Base-by-base conservation (phyloP, 2,113 vertebrate species). In the Trematomus loennbergii region DNA sequence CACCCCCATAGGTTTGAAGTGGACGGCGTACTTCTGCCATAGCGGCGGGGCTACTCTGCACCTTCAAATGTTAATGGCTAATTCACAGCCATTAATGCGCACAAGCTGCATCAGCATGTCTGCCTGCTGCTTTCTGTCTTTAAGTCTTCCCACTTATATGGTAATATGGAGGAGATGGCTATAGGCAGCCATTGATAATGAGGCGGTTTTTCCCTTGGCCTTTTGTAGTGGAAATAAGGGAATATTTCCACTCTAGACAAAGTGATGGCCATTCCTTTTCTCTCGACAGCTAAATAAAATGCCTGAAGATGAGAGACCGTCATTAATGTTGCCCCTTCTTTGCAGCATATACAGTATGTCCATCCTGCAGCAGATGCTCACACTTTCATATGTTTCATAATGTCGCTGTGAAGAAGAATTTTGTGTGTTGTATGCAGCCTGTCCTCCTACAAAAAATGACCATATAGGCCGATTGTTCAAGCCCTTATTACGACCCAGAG, bases 11-110 rank as follows among this genome's bases (percentile, higher is more conserved):
- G 57, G 72, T 87, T 64, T 94, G 93, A 96, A 95, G 92, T 88
- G 91, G 86, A 83, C 85, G 6, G 82, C 49, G 81, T 91, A 92
- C 93, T 91, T 83, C 91, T 90, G 92, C 86, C 89, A 20, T 55
- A 57, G 76, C 40, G 83, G 87, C 84, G 4, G 45, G 93, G 82
- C 94, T 94, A 89, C 72, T 48, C 88, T 52, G 87, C 71, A 92
- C 89, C 93, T 94, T 93, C 88, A 93, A 90, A 86, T 89, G 86
- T 94, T 92, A 94, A 95, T 95, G 93, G 92, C 87, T 94, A 59
- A 79, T 91, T 91, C 83, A 68, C 75, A 77, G 91, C 88, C 93
- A 95, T 95, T 95, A 95, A 93, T 82, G 81, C 7, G 16, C 60
- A 62, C 72, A 66, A 72, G 88, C 92, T 90, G 87, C 89, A 87